A percentile compares a stretch with the other conserved stretches of the same genome.
Conservation (phyloP, 2,797 vertebrate species). For the Sparus aurata region DNA sequence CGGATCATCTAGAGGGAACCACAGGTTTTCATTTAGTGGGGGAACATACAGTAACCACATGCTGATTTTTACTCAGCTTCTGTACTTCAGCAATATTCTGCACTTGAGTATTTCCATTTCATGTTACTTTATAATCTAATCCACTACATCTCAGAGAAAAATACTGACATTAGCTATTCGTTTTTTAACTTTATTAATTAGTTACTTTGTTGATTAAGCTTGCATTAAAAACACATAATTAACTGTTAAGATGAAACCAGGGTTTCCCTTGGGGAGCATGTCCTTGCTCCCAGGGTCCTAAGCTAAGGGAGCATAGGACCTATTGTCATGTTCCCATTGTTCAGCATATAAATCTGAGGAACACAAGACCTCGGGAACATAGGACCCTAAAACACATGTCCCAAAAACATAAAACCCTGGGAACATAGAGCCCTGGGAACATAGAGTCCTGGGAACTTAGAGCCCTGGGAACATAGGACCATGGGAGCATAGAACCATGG, state of each 20-base stretch:
- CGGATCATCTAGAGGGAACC: no score
- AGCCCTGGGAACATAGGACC: no score
- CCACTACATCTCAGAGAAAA: neutral
- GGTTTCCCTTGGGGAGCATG: neutral
- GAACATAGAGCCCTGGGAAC: no score
- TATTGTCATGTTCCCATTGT: neutral
- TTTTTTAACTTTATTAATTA: neutral
- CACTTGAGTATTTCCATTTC: neutral
- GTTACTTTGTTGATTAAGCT: neutral
- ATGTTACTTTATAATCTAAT: constrained; percentile 1
- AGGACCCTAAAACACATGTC: no score
- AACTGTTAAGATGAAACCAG: neutral
- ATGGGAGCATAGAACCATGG: no score
- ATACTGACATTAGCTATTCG: neutral
- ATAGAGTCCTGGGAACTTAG: no score
- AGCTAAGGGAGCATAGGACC: no score
- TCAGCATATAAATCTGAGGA: no score
- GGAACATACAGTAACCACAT: neutral
- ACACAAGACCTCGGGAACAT: no score
- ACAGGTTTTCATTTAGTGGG: no score
- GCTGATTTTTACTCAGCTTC: neutral
- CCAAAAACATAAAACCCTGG: no score
- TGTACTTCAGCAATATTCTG: neutral
- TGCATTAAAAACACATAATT: neutral
- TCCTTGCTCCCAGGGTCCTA: no score